These are phyloP conservation scores for Festucalex cinctus DNA, from an alignment of 2,113 vertebrate species.

Conservation along the genomic window DNA sequence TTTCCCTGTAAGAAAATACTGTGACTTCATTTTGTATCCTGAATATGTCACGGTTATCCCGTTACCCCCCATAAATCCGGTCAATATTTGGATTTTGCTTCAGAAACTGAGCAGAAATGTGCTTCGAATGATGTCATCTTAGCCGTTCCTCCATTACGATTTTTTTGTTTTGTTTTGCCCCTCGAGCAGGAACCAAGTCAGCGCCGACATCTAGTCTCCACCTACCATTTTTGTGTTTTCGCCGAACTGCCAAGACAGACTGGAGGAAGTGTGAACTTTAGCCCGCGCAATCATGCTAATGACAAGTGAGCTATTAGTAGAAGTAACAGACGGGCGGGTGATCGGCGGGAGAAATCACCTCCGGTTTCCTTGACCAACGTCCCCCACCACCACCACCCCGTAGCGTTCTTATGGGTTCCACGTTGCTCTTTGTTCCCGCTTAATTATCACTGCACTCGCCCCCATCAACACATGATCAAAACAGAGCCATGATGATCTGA, in stretches of 20 bases:
- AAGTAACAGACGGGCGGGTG: background rate
- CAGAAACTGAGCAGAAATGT: background rate
- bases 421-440: constrained; percentile 24
- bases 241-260: background rate
- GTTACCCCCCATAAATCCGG: too few relatives aligned
- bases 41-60: too few relatives aligned
- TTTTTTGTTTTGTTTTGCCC: background rate
- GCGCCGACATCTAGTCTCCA: constrained; percentile 7
- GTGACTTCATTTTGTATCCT: too few relatives aligned
- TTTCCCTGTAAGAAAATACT: too few relatives aligned
- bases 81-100: background rate
- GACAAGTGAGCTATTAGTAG: constrained; percentile 13
- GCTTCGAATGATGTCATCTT: background rate
- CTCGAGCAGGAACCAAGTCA: constrained; percentile 1
- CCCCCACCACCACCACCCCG: background rate
- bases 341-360: background rate
- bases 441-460: constrained; percentile 27
- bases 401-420: background rate
- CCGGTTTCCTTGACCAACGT: background rate
- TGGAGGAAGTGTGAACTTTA: constrained; percentile 13
- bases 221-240: constrained; percentile 32
- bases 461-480: constrained; percentile 27
- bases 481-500: constrained; percentile 33
- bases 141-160: background rate
- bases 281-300: constrained; percentile 8